phyloP scores from a whole-genome alignment of 35 echinoderm and acorn worm genomes.

The Anneissia japonica region DNA sequence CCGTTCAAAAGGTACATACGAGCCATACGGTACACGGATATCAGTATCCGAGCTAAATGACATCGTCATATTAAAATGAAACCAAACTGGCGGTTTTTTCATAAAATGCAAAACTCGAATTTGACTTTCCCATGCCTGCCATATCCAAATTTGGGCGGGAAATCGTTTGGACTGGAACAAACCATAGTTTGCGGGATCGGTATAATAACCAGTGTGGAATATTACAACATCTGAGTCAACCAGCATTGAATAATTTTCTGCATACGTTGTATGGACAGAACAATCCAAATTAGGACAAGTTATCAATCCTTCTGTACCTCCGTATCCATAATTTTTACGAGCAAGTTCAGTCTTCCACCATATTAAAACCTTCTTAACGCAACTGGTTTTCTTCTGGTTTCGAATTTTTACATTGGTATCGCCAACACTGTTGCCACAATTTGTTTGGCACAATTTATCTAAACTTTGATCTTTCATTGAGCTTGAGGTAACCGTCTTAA shows the following conservation, averaged over 20 bases:
- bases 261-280: neutral
- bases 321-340: neutral
- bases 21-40: constrained; percentile 60
- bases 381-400: too few relatives aligned
- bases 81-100: neutral
- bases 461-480: too few relatives aligned
- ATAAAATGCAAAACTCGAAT: neutral
- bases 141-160: neutral
- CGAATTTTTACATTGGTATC: too few relatives aligned
- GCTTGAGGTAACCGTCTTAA: too few relatives aligned
- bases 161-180: neutral
- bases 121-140: neutral
- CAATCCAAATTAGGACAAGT: neutral
- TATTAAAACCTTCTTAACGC: neutral
- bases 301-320: neutral
- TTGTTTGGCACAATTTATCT: too few relatives aligned
- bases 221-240: neutral
- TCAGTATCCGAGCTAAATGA: constrained; percentile 63
- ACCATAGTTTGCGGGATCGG: neutral
- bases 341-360: neutral
- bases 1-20: constrained; percentile 36
- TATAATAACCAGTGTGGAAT: neutral
- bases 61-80: constrained; percentile 44
- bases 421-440: too few relatives aligned
- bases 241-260: neutral